Evolutionary conservation across 1,140 invertebrate species (phyloP), one percentile per base, ranked within the genome.

Genomic region (Macrostomum lignano): DNA sequence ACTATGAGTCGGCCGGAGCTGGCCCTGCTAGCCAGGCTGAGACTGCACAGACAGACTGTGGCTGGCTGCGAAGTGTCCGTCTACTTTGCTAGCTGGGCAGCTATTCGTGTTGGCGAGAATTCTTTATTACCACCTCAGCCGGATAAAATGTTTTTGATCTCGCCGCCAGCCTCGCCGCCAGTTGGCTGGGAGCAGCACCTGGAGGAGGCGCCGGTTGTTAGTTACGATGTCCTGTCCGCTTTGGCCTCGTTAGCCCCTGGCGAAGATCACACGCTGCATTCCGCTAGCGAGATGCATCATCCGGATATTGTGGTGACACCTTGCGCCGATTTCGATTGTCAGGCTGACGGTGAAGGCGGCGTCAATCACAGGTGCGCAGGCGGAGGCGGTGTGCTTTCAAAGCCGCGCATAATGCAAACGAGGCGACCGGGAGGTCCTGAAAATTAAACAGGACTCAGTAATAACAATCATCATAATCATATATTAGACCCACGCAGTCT

Each of bases 121-220:
- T 33, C 75, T 52, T 65, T 96, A 36, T 71, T 76, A 46, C 77
- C 78, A 7, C 88, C 88, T 25, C 70, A 75, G 35, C 74, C 73
- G 32, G 71, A 74, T n/a, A 88, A 91, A 64, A 82, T 93, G 64
- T 96, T 93, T 63, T 68, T 98, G 33, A 94, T 96, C 48, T 96
- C 86, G 31, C 88, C 88, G 37, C 88, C 88, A 17, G 73, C 81
- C 33, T 88, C 79, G 17, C 88, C 88, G 10, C 88, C 88, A 7
- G 67, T 91, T 17, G 88, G 79, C 25, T 93, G 84, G 84, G 70
- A 79, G 52, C 79, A 77, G 19, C 62, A 69, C 14, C 69, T 70
- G 36, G 84, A 93, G 62, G 65, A 67, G 38, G 71, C 84, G 51
- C 86, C 86, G 15, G 60, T 82, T 33, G 72, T 94, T 31, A 88